Evolutionary conservation across 2,888 invertebrate species (phyloP).

Genomic region (Vannuccia rotundouncinata): DNA sequence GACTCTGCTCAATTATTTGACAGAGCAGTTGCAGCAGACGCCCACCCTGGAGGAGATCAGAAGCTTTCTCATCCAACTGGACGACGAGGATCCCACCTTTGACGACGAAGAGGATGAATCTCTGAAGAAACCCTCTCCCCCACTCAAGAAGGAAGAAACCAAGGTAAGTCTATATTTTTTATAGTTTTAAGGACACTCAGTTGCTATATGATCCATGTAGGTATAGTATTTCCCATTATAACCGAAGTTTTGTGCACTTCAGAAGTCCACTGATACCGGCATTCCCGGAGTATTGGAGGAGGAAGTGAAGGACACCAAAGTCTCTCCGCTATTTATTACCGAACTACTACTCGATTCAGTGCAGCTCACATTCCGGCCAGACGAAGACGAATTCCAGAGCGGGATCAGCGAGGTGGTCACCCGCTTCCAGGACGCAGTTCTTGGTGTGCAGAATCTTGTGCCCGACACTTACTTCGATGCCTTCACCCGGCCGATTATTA

Average conservation of each 20-base stretch:
- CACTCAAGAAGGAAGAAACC: background rate
- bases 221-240: too few species aligned
- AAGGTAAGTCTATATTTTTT: background rate
- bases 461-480: slow-evolving; percentile 66
- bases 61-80: slow-evolving; percentile 42
- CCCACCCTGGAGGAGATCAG: slow-evolving; percentile 53
- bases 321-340: slow-evolving; percentile 53
- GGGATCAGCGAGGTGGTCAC: slow-evolving; percentile 63
- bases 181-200: too few species aligned
- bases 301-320: slow-evolving; percentile 40
- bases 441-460: slow-evolving; percentile 67
- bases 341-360: slow-evolving; percentile 54
- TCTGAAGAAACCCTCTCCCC: background rate
- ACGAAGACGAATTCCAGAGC: slow-evolving; percentile 61
- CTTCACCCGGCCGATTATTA: slow-evolving; percentile 74
- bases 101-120: slow-evolving; percentile 36
- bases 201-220: slow-evolving; percentile 2
- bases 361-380: slow-evolving; percentile 60
- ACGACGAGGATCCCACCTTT: slow-evolving; percentile 10
- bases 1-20: slow-evolving; percentile 55
- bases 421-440: slow-evolving; percentile 62
- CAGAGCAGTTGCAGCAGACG: slow-evolving; percentile 54
- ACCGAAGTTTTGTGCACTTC: too few species aligned
- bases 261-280: too few species aligned
- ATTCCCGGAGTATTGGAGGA: slow-evolving; percentile 37